phyloP scores from a whole-genome alignment of 2,888 invertebrate species.

The Petrolisthes manimaculis region DNA sequence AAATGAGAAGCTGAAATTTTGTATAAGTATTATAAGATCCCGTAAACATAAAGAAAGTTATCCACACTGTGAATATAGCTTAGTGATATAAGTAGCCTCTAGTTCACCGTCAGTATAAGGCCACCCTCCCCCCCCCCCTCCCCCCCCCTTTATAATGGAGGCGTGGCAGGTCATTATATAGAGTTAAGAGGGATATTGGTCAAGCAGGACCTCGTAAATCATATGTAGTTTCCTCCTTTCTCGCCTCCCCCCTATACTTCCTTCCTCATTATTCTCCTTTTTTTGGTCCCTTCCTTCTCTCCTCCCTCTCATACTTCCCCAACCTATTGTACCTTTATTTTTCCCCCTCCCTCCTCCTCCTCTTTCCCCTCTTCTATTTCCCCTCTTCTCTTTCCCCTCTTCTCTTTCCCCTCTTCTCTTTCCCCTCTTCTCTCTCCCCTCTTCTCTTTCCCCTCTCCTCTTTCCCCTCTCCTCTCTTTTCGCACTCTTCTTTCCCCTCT shows the following conservation, averaged over 20 bases:
- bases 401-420: not conserved
- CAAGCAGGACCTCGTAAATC: not conserved
- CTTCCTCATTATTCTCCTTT: not conserved
- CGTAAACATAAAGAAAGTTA: too few species aligned
- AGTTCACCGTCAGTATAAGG: too few species aligned
- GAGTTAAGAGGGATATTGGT: too few species aligned
- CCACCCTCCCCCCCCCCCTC: not conserved
- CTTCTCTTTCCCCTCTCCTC: not conserved
- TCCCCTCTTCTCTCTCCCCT: not conserved
- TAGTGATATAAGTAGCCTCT: too few species aligned
- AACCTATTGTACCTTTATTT: not conserved
- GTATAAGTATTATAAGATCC: too few species aligned
- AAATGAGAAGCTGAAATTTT: too few species aligned
- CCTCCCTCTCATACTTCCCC: not conserved
- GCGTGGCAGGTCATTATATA: too few species aligned
- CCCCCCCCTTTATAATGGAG: not conserved
- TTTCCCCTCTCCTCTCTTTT: not conserved
- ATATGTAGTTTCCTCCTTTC: not conserved
- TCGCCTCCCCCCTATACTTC: not conserved
- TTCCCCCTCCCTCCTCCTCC: not conserved
- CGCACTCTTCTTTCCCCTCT: not conserved
- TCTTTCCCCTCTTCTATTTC: not conserved
- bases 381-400: not conserved
- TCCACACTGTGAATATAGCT: too few species aligned
- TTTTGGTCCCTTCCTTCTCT: not conserved